Percentiles rank a stretch among this genome's conserved stretches.
These are phyloP conservation scores for Lepidochitona cinerea DNA, from an alignment of 2,888 invertebrate species.

Conservation along the genomic window DNA sequence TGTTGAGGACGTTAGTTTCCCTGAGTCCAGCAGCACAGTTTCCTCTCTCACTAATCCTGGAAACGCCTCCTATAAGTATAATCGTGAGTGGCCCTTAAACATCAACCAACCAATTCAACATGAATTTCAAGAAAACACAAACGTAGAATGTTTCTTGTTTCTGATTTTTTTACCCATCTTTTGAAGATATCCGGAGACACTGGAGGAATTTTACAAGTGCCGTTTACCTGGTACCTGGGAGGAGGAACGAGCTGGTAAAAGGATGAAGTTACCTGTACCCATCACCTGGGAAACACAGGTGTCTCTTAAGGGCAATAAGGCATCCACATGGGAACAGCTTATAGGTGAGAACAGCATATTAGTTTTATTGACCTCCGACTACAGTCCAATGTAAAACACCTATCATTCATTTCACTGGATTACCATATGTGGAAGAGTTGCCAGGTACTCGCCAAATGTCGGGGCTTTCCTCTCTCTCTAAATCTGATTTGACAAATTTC, in stretches of 20 bases:
- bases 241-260: slow-evolving; percentile 67
- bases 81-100: too few species aligned
- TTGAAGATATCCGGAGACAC: slow-evolving; percentile 71
- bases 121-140: too few species aligned
- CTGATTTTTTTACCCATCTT: too few species aligned
- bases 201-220: slow-evolving; percentile 66
- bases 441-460: not conserved
- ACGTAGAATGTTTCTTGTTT: too few species aligned
- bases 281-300: slow-evolving; percentile 74
- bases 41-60: too few species aligned
- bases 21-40: too few species aligned
- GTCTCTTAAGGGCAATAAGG: slow-evolving; percentile 71
- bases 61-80: too few species aligned
- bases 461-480: not conserved
- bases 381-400: too few species aligned
- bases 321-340: slow-evolving; percentile 71
- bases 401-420: too few species aligned
- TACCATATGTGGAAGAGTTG: not conserved
- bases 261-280: slow-evolving; percentile 73
- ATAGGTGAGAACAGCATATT: slow-evolving; percentile 69
- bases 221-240: slow-evolving; percentile 71
- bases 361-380: too few species aligned
- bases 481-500: not conserved
- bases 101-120: too few species aligned
- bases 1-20: too few species aligned